A percentile compares a stretch with the other conserved stretches of the same genome.
Conservation (phyloP, 2,113 vertebrate species). For the Fulmarus glacialis region DNA sequence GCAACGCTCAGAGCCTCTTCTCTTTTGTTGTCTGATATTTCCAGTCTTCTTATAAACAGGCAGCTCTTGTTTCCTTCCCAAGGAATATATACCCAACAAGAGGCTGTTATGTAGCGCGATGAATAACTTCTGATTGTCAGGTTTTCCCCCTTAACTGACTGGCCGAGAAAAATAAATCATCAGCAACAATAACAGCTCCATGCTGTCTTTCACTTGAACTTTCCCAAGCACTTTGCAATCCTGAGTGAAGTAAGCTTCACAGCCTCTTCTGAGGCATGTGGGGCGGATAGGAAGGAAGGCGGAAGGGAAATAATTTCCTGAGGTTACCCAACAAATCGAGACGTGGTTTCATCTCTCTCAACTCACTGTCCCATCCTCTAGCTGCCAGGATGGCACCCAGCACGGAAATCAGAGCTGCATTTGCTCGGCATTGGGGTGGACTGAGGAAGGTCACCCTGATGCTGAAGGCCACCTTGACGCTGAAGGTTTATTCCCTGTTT, state of each 20-base stretch:
- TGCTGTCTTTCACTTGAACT: slow-evolving; percentile 1
- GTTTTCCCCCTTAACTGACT: neutral
- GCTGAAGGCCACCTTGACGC: neutral
- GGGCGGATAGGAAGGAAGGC: neutral
- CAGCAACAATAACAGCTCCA: neutral
- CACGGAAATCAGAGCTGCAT: neutral
- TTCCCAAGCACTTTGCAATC: neutral
- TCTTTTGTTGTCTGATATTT: neutral
- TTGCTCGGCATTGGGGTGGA: fast-evolving
- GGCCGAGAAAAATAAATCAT: neutral
- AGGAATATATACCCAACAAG: neutral
- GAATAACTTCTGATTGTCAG: neutral
- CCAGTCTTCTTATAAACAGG: neutral
- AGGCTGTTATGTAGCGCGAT: neutral
- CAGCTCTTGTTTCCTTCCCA: neutral
- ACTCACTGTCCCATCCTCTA: neutral
- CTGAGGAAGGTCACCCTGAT: neutral
- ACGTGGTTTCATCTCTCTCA: neutral
- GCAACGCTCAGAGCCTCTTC: neutral
- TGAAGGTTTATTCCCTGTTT: neutral
- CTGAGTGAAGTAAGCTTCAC: neutral
- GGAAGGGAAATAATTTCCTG: neutral
- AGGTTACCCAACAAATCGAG: neutral
- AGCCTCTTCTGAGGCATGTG: neutral
- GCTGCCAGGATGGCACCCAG: neutral